Percentiles rank a stretch among this genome's conserved stretches.
Evolutionary conservation across 2,113 vertebrate genomes (phyloP).

Genomic region (Pelusios castaneus): DNA sequence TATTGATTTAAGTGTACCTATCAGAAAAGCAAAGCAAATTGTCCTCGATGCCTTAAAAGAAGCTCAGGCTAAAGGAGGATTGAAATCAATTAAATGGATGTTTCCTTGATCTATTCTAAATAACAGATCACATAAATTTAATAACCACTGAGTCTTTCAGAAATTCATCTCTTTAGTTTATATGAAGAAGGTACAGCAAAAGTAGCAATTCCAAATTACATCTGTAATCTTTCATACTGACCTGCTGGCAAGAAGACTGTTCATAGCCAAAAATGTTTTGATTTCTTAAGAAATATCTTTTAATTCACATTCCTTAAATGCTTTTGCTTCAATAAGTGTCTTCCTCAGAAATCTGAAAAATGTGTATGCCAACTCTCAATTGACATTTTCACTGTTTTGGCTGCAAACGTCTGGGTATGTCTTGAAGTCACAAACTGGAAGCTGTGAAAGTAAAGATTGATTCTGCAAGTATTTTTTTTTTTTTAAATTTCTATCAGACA

Average conservation of each 20-base stretch:
- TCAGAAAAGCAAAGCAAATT: neutral
- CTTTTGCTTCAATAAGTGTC: neutral
- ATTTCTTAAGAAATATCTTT: neutral
- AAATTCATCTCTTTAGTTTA: neutral
- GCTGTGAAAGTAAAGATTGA: slow-evolving; percentile 2
- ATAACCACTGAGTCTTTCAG: neutral
- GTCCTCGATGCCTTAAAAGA: slow-evolving; percentile 19
- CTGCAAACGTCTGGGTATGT: neutral
- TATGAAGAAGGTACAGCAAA: neutral
- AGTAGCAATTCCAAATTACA: neutral
- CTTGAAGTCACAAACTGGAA: neutral
- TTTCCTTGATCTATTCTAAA: slow-evolving; percentile 1
- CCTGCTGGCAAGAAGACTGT: neutral
- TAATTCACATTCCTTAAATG: neutral
- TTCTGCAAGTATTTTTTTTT: too few species aligned
- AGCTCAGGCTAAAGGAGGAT: neutral
- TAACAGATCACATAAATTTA: neutral
- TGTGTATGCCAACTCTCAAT: neutral
- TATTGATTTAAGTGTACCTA: neutral
- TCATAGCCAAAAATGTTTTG: neutral
- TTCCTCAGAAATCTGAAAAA: neutral
- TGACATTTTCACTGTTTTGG: neutral
- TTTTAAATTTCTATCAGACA: slow-evolving; percentile 9
- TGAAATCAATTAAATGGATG: neutral
- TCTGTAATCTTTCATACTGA: neutral